phyloP scores from a whole-genome alignment of 2,113 vertebrate species.

The Spea multiplicata region DNA sequence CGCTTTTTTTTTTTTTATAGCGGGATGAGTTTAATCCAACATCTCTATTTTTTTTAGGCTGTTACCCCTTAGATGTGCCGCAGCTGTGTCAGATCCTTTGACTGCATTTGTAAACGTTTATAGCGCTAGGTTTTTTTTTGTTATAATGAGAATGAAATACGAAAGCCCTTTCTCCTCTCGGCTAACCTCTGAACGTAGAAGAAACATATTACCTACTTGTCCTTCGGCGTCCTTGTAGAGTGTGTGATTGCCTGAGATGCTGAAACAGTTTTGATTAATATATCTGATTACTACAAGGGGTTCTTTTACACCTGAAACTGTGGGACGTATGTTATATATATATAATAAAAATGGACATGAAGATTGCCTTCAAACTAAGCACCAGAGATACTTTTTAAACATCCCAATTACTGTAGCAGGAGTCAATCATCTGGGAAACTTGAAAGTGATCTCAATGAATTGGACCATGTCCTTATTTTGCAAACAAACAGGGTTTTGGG shows the following conservation, averaged over 20 bases:
- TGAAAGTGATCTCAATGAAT: too few relatives aligned
- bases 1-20: background rate
- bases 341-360: too few relatives aligned
- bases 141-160: conserved; percentile 27
- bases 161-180: background rate
- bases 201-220: conserved; percentile 15
- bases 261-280: conserved; percentile 24
- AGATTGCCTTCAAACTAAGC: too few relatives aligned
- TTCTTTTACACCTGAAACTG: background rate
- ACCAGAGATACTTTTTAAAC: too few relatives aligned
- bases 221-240: conserved; percentile 33
- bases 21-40: conserved; percentile 1
- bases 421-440: too few relatives aligned
- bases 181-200: conserved; percentile 15
- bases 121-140: background rate
- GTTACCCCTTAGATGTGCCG: conserved; percentile 2
- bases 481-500: too few relatives aligned
- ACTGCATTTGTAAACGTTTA: conserved; percentile 13
- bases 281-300: conserved; percentile 1
- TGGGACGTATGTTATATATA: too few relatives aligned
- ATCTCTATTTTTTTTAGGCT: conserved; percentile 19
- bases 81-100: background rate
- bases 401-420: too few relatives aligned
- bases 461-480: too few relatives aligned
- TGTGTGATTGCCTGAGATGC: conserved; percentile 11